A percentile compares a stretch with the other conserved stretches of the same genome.
Conservation (phyloP, 2,113 vertebrate genomes). For the Halcyon senegalensis region DNA sequence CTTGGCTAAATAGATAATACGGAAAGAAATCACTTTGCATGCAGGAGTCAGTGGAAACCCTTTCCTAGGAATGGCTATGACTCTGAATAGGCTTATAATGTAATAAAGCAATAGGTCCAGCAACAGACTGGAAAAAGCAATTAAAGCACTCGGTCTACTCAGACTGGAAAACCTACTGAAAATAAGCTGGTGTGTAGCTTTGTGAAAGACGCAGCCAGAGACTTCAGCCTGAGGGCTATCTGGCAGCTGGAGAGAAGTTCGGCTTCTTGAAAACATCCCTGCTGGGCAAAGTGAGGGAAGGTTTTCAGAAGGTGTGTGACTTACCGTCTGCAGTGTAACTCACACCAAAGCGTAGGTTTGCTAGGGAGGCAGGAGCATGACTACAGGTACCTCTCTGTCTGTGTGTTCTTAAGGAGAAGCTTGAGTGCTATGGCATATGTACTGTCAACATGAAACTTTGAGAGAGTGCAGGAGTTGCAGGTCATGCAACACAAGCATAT, state of each 20-base stretch:
- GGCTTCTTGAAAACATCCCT: not conserved
- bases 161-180: not conserved
- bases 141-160: not conserved
- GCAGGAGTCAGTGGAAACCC: not conserved
- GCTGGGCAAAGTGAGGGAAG: not conserved
- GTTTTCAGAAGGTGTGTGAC: not conserved
- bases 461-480: not conserved
- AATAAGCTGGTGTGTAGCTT: not conserved
- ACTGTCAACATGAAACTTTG: not conserved
- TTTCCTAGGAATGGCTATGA: not conserved
- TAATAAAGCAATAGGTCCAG: not conserved
- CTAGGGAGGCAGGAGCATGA: not conserved
- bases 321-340: not conserved
- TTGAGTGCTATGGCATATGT: not conserved
- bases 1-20: not conserved
- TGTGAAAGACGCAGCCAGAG: not conserved
- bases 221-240: not conserved
- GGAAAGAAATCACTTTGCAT: not conserved
- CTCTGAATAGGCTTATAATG: not conserved
- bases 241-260: not conserved
- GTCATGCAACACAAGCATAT: fast-evolving
- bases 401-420: not conserved
- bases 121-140: not conserved
- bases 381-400: not conserved
- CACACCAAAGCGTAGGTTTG: not conserved